Base-by-base conservation (phyloP, 2,888 invertebrate species). In the Gasteruption jaculator region DNA sequence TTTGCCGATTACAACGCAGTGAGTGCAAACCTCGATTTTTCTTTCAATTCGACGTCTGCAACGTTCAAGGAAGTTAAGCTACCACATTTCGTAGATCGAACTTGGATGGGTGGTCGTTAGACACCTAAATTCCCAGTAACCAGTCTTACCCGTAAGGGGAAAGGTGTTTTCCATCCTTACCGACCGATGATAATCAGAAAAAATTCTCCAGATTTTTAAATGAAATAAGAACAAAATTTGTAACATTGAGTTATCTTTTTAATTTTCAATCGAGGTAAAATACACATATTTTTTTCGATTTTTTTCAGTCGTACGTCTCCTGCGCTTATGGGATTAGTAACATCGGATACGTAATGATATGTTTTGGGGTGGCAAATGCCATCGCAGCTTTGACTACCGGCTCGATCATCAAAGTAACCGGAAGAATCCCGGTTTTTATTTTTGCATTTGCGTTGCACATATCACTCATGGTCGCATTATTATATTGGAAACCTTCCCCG, bases 331-430 rank as follows among this genome's bases (percentile, higher is more conserved):
- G 94, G 2, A 87, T 94, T 51, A 83, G 82, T 52, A 87, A 91
- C 69, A 91, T 95, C 37, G 95, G 95, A 1, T 92, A 86, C 65
- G 91, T 92, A 38, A 89, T 94, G 87, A 91, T 94, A 48, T 90
- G 91, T 64, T 93, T 91, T 66, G 94, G 94, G 0, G 80, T 89
- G 5, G 85, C 85, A 53, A 91, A 92, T 63, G 91, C 92, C 0
- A 66, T 91, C n/a, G 87, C 89, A 0, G 91, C 93, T 0, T 81
- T 89, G 1, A 71, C 84, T 7, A 86, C 86, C 0, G 93, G 93
- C 1, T 80, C 82, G 0, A 63, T 91, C 18, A 85, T 86, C 39
- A 90, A 88, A 66, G 71, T 85, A 49, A 82, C 86, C 0, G 93
- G 94, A 1, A 76, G 93, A 27, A 77, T 81, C 34, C 82, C 89